These are phyloP conservation scores for Pseudochaenichthys georgianus DNA, from an alignment of 2,797 vertebrate species.

Conservation along the genomic window DNA sequence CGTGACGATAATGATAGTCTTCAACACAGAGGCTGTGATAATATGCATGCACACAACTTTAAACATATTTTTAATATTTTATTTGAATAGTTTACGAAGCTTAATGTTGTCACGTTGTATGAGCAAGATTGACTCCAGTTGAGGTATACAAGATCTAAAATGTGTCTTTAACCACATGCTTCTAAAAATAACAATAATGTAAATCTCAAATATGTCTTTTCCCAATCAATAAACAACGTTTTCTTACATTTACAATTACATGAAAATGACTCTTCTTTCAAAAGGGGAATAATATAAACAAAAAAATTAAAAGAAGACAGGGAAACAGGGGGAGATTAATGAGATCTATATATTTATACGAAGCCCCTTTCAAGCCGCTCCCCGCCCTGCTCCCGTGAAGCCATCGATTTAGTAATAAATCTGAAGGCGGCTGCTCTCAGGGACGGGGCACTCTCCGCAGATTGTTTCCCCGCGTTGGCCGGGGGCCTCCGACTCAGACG, in stretches of 20 bases:
- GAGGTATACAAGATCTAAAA: background rate
- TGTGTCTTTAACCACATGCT: background rate
- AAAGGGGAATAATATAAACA: background rate
- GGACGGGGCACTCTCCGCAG: slow-evolving; percentile 76
- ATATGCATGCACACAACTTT: background rate
- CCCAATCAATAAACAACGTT: background rate
- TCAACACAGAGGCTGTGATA: background rate
- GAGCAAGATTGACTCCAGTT: background rate
- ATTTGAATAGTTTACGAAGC: background rate
- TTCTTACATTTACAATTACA: background rate
- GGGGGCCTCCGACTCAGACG: slow-evolving; percentile 64
- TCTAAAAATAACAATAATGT: background rate
- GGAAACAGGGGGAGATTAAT: slow-evolving; percentile 32
- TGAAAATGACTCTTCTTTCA: background rate
- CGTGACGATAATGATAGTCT: background rate
- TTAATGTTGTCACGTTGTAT: background rate
- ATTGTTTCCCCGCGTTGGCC: slow-evolving; percentile 75
- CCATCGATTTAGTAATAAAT: slow-evolving; percentile 81
- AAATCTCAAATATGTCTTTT: background rate
- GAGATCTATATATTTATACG: slow-evolving; percentile 43
- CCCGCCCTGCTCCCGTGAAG: slow-evolving; percentile 45
- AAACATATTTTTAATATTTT: background rate
- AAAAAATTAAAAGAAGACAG: background rate
- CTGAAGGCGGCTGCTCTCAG: slow-evolving; percentile 55
- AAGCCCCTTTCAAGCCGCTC: slow-evolving; percentile 41